Base-by-base conservation (phyloP, 1,140 invertebrate genomes). In the Oppia nitens region DNA sequence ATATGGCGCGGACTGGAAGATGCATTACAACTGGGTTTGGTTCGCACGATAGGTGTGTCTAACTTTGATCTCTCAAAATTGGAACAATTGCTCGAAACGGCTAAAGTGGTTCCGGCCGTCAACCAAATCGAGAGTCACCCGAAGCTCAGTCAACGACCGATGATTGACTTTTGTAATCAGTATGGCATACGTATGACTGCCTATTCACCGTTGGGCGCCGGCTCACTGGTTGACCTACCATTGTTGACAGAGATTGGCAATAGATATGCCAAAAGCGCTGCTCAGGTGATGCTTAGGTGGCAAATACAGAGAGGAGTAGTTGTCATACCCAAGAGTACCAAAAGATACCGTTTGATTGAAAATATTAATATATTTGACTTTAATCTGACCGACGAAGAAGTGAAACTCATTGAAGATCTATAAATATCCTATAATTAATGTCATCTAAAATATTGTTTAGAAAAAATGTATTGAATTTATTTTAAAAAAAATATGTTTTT, bases 1-100 rank as follows among this genome's bases (percentile, higher is more conserved):
- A 90, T 90, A 0, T 97, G 90, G 89, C 81, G 73, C 71, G 88
- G 78, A 28, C 78, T 95, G 79, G 91, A 94, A 73, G 75, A 81
- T 40, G 77, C 83, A 49, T 80, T 83, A 2, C 73, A 78, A 23
- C 72, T 80, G 54, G 87, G 87, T 1, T 73, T 88, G 12, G 74
- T 78, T 0, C 79, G 75, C 53, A 82, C 82, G 55, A 87, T 96
- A 66, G 91, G 91, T 0, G 61, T 94, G 1, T 92, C 87, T 29
- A 96, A 95, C 70, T 95, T 95, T 68, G 93, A 90, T 68, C 80
- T 77, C 32, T 69, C 77, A 25, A 90, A 94, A 72, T 77, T 91
- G 12, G 70, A 78, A 27, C 91, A 84, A 14, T 64, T 95, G 21
- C 45, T 62, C 14, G 17, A 27, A 23, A 79, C 79, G 0, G 77